Percentiles rank a stretch among this genome's conserved stretches.
These are phyloP conservation scores for Agrilus mali DNA, from an alignment of 2,888 invertebrate genomes.

Conservation along the genomic window DNA sequence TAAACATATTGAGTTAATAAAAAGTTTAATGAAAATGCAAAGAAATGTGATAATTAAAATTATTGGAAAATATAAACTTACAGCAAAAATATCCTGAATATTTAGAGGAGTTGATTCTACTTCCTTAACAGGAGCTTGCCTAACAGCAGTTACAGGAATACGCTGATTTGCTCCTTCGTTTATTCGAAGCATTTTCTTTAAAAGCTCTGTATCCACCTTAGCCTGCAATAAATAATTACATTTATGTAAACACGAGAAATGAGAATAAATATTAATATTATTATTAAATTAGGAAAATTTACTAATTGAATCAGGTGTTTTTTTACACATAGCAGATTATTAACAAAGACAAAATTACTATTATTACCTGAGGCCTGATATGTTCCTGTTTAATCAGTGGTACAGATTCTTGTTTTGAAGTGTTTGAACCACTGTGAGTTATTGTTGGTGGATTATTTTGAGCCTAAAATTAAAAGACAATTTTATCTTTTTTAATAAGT, in stretches of 20 bases:
- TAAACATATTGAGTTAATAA: neutral
- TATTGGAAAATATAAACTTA: conserved; percentile 3
- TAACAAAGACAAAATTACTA: too few species aligned
- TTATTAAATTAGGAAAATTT: neutral
- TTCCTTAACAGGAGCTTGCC: neutral
- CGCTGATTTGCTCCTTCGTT: conserved; percentile 6
- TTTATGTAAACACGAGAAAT: too few species aligned
- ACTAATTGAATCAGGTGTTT: neutral
- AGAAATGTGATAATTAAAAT: too few species aligned
- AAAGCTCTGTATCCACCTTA: conserved; percentile 21
- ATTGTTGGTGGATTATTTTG: too few species aligned
- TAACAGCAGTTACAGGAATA: neutral
- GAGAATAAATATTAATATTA: too few species aligned
- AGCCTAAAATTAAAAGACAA: too few species aligned
- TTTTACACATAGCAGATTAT: too few species aligned
- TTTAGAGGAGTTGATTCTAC: conserved; percentile 3
- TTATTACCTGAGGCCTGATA: too few species aligned
- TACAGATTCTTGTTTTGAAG: too few species aligned
- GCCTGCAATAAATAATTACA: neutral
- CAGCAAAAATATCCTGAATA: conserved; percentile 14
- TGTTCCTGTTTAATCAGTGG: too few species aligned
- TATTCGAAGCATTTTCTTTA: conserved; percentile 24
- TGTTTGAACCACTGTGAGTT: too few species aligned
- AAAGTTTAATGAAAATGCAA: neutral
- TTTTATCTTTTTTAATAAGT: too few species aligned